Evolutionary conservation across 2,797 vertebrate genomes (phyloP).

Genomic region (Macropus fuliginosus): DNA sequence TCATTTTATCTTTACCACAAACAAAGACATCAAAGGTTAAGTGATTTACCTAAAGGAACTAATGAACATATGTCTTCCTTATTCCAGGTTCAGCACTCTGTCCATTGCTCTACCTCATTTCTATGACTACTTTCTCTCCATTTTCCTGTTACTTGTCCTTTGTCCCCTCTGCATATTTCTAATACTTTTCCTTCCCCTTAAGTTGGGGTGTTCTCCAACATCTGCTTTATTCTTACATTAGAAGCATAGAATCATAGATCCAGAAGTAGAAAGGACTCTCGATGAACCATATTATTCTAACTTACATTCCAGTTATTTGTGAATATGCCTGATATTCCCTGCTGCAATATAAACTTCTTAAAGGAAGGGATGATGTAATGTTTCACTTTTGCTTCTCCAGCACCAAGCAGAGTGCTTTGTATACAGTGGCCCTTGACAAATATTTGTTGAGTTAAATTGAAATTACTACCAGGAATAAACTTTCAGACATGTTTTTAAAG

Average conservation of each 20-base stretch:
- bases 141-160: neutral
- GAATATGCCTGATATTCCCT: neutral
- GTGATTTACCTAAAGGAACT: neutral
- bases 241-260: neutral
- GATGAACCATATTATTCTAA: neutral
- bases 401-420: neutral
- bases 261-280: neutral
- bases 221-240: neutral
- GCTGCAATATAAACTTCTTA: neutral
- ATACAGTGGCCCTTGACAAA: neutral
- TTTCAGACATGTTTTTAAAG: neutral
- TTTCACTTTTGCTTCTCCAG: neutral
- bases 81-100: neutral
- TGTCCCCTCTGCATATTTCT: neutral
- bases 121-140: neutral
- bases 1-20: neutral
- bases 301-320: neutral
- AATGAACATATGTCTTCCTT: neutral
- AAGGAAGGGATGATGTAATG: neutral
- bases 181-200: neutral
- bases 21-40: neutral
- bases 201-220: neutral
- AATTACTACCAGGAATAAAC: conserved; percentile 32
- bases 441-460: neutral
- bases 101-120: neutral